These are phyloP conservation scores for Sebastes kiyomatsui DNA, from an alignment of 2,797 vertebrate genomes.

Conservation along the genomic window DNA sequence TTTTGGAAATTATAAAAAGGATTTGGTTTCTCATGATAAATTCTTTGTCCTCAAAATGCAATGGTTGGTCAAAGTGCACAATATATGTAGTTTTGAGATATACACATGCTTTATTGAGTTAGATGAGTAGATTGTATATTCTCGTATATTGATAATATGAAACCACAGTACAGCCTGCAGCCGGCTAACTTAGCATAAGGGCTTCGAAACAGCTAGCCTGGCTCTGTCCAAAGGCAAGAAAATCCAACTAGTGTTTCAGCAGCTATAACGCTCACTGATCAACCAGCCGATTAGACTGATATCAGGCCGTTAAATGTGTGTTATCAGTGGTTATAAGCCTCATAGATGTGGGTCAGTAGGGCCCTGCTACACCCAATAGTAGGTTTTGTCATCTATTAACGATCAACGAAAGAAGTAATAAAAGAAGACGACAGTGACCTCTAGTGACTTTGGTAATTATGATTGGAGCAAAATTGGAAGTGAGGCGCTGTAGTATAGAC, in stretches of 20 bases:
- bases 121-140: neutral
- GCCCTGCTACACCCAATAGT: too few relatives aligned
- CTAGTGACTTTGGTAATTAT: too few relatives aligned
- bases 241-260: neutral
- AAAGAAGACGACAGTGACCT: too few relatives aligned
- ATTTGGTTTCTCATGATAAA: neutral
- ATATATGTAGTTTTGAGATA: neutral
- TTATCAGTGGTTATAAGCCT: too few relatives aligned
- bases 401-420: too few relatives aligned
- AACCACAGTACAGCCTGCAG: neutral
- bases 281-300: neutral
- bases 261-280: neutral
- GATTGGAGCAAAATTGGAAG: too few relatives aligned
- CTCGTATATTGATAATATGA: neutral
- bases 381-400: too few relatives aligned
- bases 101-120: neutral
- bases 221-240: neutral
- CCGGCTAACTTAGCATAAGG: neutral
- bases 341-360: too few relatives aligned
- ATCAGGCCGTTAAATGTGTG: too few relatives aligned
- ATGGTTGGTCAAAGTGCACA: neutral
- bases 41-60: neutral
- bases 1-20: neutral
- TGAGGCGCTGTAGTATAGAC: rapidly evolving
- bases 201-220: neutral